These are phyloP conservation scores for Aradus depressus DNA, from an alignment of 2,888 invertebrate genomes.

Conservation along the genomic window DNA sequence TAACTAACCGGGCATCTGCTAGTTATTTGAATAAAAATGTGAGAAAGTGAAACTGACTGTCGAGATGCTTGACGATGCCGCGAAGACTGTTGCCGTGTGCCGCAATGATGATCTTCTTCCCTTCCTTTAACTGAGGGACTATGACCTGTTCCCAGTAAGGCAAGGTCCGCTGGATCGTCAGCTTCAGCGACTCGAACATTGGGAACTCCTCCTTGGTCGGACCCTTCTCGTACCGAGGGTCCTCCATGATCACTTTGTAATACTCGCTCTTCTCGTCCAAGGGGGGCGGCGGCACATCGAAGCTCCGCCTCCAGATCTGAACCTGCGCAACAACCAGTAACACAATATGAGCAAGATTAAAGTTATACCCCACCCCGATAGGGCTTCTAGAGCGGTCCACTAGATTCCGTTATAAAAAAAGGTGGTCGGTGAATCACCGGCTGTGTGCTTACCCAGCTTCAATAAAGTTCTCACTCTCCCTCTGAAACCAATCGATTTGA, in stretches of 20 bases:
- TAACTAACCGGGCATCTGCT: too few relatives aligned
- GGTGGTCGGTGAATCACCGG: too few relatives aligned
- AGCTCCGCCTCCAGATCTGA: slow-evolving; percentile 75
- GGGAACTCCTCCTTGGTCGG: slow-evolving; percentile 62
- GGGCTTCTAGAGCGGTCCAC: too few relatives aligned
- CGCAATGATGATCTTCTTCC: slow-evolving; percentile 66
- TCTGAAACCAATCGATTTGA: too few relatives aligned
- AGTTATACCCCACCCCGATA: too few relatives aligned
- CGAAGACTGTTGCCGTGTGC: slow-evolving; percentile 79
- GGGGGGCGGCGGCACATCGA: slow-evolving; percentile 67
- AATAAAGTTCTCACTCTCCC: too few relatives aligned
- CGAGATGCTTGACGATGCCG: slow-evolving; percentile 76
- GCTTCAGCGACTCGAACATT: slow-evolving; percentile 67
- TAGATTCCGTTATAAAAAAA: too few relatives aligned
- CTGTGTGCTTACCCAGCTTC: too few relatives aligned
- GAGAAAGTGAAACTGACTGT: slow-evolving; percentile 49
- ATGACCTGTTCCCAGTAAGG: slow-evolving; percentile 81
- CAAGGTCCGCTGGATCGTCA: slow-evolving; percentile 67
- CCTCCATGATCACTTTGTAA: slow-evolving; percentile 61
- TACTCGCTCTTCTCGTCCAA: slow-evolving; percentile 67
- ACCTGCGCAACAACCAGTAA: slow-evolving; percentile 42
- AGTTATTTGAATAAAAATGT: too few relatives aligned
- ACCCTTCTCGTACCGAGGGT: slow-evolving; percentile 62
- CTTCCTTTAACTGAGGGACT: slow-evolving; percentile 69
- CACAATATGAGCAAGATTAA: too few relatives aligned